Evolutionary conservation across 2,113 vertebrate genomes (phyloP).

Genomic region (Chitala chitala): DNA sequence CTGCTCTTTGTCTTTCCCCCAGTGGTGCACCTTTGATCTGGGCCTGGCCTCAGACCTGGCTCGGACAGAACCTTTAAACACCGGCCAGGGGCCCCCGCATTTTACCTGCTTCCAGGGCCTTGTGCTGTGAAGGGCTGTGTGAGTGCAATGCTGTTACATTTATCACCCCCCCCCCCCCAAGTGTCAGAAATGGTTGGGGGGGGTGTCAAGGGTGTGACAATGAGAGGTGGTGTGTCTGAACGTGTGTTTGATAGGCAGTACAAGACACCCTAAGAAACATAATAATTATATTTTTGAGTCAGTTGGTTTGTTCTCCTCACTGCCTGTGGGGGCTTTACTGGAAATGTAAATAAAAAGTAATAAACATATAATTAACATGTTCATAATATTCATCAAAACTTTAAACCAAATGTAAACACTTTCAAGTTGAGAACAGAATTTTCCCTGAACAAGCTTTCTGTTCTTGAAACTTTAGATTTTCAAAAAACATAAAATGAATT

Average conservation of each 20-base stretch:
- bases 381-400: too few species aligned
- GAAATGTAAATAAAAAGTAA: too few species aligned
- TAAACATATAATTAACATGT: too few species aligned
- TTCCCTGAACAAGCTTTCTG: too few species aligned
- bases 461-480: too few species aligned
- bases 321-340: too few species aligned
- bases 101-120: constrained; percentile 66
- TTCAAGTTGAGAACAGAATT: too few species aligned
- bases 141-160: constrained; percentile 49
- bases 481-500: too few species aligned
- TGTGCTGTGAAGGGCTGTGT: constrained; percentile 30
- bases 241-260: not conserved
- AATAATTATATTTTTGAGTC: too few species aligned
- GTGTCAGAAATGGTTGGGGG: constrained; percentile 9
- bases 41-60: constrained; percentile 64
- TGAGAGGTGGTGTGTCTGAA: not conserved
- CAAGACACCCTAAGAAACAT: too few species aligned
- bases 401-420: too few species aligned
- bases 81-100: constrained; percentile 65
- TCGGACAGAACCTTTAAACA: constrained; percentile 71
- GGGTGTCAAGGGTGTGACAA: not conserved
- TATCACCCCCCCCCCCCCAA: constrained; percentile 6
- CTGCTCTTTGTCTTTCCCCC: constrained; percentile 76
- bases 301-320: too few species aligned
- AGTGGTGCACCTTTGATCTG: constrained; percentile 75